Evolutionary conservation across 2,888 invertebrate species (phyloP).

Genomic region (Epicampocera succincta): DNA sequence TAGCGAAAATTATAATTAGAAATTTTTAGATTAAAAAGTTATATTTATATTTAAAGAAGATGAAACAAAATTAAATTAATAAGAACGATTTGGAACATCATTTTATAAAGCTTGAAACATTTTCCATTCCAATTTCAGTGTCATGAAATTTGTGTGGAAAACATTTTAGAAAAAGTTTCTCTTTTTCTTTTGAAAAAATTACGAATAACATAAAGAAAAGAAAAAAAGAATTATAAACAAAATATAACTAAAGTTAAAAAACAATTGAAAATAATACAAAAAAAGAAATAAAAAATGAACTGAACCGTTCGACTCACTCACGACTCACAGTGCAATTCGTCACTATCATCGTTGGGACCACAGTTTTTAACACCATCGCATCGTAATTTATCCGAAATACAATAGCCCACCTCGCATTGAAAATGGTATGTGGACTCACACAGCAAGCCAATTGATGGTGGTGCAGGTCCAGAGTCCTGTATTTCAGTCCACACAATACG

Average conservation of each 20-base stretch:
- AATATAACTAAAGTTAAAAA: constrained; percentile 69
- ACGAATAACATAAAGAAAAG: constrained; percentile 24
- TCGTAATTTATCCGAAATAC: constrained; percentile 89
- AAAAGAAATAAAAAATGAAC: constrained; percentile 80
- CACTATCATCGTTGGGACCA: constrained; percentile 82
- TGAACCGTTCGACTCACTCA: constrained; percentile 83
- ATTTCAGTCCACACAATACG: constrained; percentile 98
- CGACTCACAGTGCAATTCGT: constrained; percentile 83
- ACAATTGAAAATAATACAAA: constrained; percentile 63
- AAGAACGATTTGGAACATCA: too few relatives aligned
- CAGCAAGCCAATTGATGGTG: constrained; percentile 80
- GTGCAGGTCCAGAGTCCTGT: constrained; percentile 84
- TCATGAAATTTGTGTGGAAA: too few relatives aligned
- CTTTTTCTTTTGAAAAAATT: constrained; percentile 24
- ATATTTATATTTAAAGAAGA: too few relatives aligned
- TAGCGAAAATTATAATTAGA: too few relatives aligned
- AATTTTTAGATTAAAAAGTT: too few relatives aligned
- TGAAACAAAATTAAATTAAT: too few relatives aligned
- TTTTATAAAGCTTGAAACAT: too few relatives aligned
- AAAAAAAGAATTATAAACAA: constrained; percentile 64
- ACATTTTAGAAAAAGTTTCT: too few relatives aligned
- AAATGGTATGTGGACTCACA: constrained; percentile 86
- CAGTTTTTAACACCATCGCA: constrained; percentile 93
- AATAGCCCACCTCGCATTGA: constrained; percentile 88
- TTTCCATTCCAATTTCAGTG: too few relatives aligned